A percentile compares a stretch with the other conserved stretches of the same genome.
phyloP scores from a whole-genome alignment of 2,888 invertebrate genomes.

The Ellobium chinense region DNA sequence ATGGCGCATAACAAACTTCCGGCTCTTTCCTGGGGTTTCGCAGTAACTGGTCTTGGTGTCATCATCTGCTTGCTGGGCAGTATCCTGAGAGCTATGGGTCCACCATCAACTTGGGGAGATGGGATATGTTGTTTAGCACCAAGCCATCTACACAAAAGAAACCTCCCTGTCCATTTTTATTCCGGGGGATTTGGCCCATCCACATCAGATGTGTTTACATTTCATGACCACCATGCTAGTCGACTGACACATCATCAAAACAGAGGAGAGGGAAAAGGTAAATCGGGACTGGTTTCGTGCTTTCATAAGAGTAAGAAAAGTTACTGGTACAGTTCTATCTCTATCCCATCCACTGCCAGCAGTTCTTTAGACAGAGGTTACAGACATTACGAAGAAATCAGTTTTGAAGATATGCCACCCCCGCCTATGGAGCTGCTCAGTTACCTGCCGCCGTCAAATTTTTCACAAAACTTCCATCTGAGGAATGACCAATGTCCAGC shows the following conservation, averaged over 20 bases:
- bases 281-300: not conserved
- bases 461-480: not conserved
- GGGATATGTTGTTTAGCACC: conserved; percentile 21
- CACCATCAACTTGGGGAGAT: not conserved
- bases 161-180: not conserved
- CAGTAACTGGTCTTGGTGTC: conserved; percentile 2
- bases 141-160: too few relatives aligned
- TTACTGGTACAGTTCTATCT: conserved; percentile 1
- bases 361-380: not conserved
- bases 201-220: not conserved
- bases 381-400: conserved; percentile 29
- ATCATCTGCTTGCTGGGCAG: not conserved
- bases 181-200: not conserved
- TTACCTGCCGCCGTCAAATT: not conserved
- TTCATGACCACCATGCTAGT: not conserved
- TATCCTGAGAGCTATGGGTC: conserved; percentile 33
- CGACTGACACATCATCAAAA: not conserved
- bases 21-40: conserved; percentile 12
- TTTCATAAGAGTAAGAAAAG: not conserved
- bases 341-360: not conserved
- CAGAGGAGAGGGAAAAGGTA: not conserved
- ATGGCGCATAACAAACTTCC: conserved; percentile 2
- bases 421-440: conserved; percentile 1
- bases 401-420: conserved; percentile 22
- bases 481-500: too few relatives aligned